Evolutionary conservation across 2,888 invertebrate genomes (phyloP).

Genomic region (Polyploca ridens): DNA sequence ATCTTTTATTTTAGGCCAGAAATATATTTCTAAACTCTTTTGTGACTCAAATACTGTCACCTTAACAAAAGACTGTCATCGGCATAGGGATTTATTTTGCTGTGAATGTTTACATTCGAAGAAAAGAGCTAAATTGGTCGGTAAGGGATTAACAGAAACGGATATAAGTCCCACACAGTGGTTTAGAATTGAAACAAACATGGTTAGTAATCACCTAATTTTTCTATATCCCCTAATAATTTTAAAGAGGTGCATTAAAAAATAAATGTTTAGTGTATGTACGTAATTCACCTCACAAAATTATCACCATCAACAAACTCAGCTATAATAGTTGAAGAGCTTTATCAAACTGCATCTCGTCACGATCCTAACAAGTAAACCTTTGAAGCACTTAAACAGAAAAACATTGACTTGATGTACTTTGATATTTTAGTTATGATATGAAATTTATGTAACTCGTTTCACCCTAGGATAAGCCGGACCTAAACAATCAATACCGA

Average conservation of each 20-base stretch:
- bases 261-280: conserved; percentile 40
- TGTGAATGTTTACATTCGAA: conserved; percentile 38
- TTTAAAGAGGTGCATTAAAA: conserved; percentile 25
- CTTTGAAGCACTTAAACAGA: conserved; percentile 45
- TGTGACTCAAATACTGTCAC: neutral
- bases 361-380: conserved; percentile 72
- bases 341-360: conserved; percentile 69
- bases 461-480: conserved; percentile 4
- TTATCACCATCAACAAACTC: conserved; percentile 56
- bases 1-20: neutral
- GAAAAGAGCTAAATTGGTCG: conserved; percentile 40
- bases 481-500: conserved; percentile 24
- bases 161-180: conserved; percentile 37
- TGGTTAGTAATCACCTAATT: neutral
- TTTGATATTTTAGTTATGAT: conserved; percentile 51
- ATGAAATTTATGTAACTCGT: conserved; percentile 18
- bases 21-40: neutral
- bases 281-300: conserved; percentile 45
- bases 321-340: conserved; percentile 40
- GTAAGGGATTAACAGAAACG: conserved; percentile 43
- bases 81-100: conserved; percentile 26
- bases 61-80: conserved; percentile 1
- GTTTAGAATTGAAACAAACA: conserved; percentile 24
- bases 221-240: conserved; percentile 26
- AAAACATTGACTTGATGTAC: conserved; percentile 61